These are phyloP conservation scores for Telmatochromis sp. DNA, from an alignment of 2,113 vertebrate genomes.

Conservation along the genomic window DNA sequence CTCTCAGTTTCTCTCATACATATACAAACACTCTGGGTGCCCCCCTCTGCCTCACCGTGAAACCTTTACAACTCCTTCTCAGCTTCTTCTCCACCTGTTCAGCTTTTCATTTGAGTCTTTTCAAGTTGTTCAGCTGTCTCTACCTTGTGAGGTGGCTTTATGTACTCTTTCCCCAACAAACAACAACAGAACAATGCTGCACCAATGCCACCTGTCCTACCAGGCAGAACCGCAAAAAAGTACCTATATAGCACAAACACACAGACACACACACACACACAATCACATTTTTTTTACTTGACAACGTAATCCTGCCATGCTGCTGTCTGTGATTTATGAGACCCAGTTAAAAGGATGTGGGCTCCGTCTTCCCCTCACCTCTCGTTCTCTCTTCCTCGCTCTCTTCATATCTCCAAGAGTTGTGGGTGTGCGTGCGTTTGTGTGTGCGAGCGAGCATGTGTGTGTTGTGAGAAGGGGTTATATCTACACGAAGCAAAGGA, in stretches of 20 bases:
- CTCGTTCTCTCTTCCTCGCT: not conserved
- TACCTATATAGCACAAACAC: not conserved
- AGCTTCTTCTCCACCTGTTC: slow-evolving; percentile 38
- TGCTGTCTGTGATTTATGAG: slow-evolving; percentile 64
- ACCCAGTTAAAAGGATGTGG: slow-evolving; percentile 52
- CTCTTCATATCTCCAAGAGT: not conserved
- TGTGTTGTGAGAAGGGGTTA: not conserved
- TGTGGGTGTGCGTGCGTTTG: not conserved
- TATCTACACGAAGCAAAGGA: slow-evolving; percentile 17
- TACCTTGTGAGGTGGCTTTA: slow-evolving; percentile 10
- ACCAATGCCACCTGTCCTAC: slow-evolving; percentile 54
- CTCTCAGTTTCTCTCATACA: not conserved
- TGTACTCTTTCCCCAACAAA: slow-evolving; percentile 28
- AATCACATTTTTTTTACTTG: slow-evolving; percentile 19
- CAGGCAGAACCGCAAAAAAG: not conserved
- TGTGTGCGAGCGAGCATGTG: not conserved
- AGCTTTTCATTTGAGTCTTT: slow-evolving; percentile 19
- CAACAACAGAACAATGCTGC: slow-evolving; percentile 35
- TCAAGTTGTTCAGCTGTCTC: slow-evolving; percentile 39
- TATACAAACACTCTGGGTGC: not conserved
- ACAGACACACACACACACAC: not conserved
- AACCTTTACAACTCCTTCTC: slow-evolving; percentile 18
- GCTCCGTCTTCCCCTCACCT: slow-evolving; percentile 2
- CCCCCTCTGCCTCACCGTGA: not conserved
- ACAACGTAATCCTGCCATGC: slow-evolving; percentile 61